phyloP scores from a whole-genome alignment of 2,888 invertebrate genomes.

The Embidobia sp. region DNA sequence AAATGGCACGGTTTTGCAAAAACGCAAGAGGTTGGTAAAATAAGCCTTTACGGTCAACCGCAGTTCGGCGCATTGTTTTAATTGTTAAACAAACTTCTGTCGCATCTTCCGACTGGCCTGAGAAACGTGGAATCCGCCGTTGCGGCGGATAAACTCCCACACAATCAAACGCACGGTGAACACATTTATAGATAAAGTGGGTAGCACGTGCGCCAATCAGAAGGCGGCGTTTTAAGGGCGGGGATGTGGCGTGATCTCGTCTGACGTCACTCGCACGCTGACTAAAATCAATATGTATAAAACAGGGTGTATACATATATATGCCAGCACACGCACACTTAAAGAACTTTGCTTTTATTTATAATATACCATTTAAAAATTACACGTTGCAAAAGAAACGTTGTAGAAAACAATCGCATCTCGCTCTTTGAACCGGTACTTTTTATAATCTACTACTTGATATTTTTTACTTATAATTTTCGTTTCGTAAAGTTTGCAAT shows the following conservation, averaged over 20 bases:
- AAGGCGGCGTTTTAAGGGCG: slow-evolving; percentile 70
- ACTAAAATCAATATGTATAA: slow-evolving; percentile 64
- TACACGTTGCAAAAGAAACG: slow-evolving; percentile 16
- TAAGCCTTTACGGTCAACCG: too few relatives aligned
- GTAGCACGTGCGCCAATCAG: slow-evolving; percentile 77
- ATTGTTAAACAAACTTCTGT: slow-evolving; percentile 11
- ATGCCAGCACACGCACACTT: slow-evolving; percentile 9
- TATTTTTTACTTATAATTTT: too few relatives aligned
- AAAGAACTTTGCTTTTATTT: slow-evolving; percentile 22
- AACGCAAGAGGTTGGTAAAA: too few relatives aligned
- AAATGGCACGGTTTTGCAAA: too few relatives aligned
- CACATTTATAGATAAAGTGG: slow-evolving; percentile 66
- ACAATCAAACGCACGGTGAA: slow-evolving; percentile 22
- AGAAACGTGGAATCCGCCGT: slow-evolving; percentile 46
- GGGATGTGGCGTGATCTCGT: slow-evolving; percentile 81
- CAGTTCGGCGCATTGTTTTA: too few relatives aligned
- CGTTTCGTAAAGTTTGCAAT: too few relatives aligned
- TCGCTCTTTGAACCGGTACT: slow-evolving; percentile 15
- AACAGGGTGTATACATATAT: slow-evolving; percentile 26
- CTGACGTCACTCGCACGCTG: slow-evolving; percentile 75
- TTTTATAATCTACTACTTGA: too few relatives aligned
- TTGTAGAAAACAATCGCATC: slow-evolving; percentile 33
- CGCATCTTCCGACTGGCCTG: slow-evolving; percentile 55
- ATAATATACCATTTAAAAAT: slow-evolving; percentile 29
- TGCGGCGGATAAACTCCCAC: slow-evolving; percentile 45